A percentile compares a stretch with the other conserved stretches of the same genome.
Evolutionary conservation across 2,888 invertebrate genomes (phyloP).

Genomic region (Lycia hirtaria): DNA sequence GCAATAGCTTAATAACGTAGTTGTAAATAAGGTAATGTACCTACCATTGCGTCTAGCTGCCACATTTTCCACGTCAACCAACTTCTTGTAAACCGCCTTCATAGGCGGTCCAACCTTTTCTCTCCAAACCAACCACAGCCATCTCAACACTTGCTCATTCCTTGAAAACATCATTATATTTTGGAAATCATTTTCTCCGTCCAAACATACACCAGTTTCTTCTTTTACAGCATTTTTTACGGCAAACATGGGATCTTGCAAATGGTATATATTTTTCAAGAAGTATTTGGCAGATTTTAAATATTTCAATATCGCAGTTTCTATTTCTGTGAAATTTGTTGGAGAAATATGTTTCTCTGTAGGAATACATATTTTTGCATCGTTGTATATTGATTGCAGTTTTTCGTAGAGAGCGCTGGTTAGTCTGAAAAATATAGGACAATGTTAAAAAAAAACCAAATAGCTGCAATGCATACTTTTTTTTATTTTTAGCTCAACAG

Average conservation of each 20-base stretch:
- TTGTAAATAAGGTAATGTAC: slow-evolving; percentile 21
- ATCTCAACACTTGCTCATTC: slow-evolving; percentile 79
- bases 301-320: slow-evolving; percentile 60
- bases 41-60: slow-evolving; percentile 88
- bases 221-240: slow-evolving; percentile 44
- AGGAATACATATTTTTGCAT: slow-evolving; percentile 83
- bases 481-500: too few relatives aligned
- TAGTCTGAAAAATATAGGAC: slow-evolving; percentile 62
- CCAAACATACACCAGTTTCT: slow-evolving; percentile 73
- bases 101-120: slow-evolving; percentile 85
- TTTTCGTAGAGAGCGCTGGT: slow-evolving; percentile 76
- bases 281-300: slow-evolving; percentile 47
- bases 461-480: not conserved
- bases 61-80: slow-evolving; percentile 86
- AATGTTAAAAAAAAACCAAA: not conserved
- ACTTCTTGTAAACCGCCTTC: slow-evolving; percentile 78
- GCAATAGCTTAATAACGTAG: too few relatives aligned
- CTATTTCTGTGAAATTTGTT: slow-evolving; percentile 53
- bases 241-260: slow-evolving; percentile 37
- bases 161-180: slow-evolving; percentile 82
- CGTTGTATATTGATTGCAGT: slow-evolving; percentile 86
- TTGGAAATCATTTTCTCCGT: slow-evolving; percentile 87
- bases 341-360: slow-evolving; percentile 39
- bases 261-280: slow-evolving; percentile 31
- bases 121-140: slow-evolving; percentile 89